Percentiles rank a stretch among this genome's conserved stretches.
Evolutionary conservation across 30 jellyfish, hydroid and myxozoan species (phyloP).

Genomic region (Clytia hemisphaerica): DNA sequence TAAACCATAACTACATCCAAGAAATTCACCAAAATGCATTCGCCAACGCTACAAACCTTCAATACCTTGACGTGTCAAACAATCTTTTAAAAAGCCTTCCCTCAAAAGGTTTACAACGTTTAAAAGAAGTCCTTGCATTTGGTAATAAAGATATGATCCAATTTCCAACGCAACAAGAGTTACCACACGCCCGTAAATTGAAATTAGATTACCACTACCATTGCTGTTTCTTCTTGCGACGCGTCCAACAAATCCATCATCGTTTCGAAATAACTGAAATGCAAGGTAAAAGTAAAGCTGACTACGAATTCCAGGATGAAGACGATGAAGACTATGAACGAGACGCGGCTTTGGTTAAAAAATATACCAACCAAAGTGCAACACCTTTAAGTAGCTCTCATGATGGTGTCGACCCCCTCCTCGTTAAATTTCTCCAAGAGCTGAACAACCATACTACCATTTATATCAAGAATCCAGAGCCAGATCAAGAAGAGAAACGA

Average conservation of each 20-base stretch:
- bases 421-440: slow-evolving; percentile 39
- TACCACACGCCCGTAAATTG: slow-evolving; percentile 61
- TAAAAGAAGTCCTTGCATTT: slow-evolving; percentile 41
- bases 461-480: slow-evolving; percentile 5
- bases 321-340: background rate
- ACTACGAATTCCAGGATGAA: background rate
- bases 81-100: slow-evolving; percentile 52
- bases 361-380: slow-evolving; percentile 13
- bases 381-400: slow-evolving; percentile 25
- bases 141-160: slow-evolving; percentile 68
- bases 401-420: slow-evolving; percentile 11
- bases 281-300: background rate
- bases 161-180: slow-evolving; percentile 51
- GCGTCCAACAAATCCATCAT: slow-evolving; percentile 22
- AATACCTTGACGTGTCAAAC: slow-evolving; percentile 44
- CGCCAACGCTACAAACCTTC: slow-evolving; percentile 32
- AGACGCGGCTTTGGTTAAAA: slow-evolving; percentile 44
- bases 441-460: slow-evolving; percentile 18
- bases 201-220: slow-evolving; percentile 77
- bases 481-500: background rate
- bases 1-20: slow-evolving; percentile 45
- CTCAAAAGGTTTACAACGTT: slow-evolving; percentile 40
- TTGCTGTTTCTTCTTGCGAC: slow-evolving; percentile 73
- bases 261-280: background rate
- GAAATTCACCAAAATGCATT: slow-evolving; percentile 51